Evolutionary conservation across 2,113 vertebrate species (phyloP).

Genomic region (Podilymbus podiceps): DNA sequence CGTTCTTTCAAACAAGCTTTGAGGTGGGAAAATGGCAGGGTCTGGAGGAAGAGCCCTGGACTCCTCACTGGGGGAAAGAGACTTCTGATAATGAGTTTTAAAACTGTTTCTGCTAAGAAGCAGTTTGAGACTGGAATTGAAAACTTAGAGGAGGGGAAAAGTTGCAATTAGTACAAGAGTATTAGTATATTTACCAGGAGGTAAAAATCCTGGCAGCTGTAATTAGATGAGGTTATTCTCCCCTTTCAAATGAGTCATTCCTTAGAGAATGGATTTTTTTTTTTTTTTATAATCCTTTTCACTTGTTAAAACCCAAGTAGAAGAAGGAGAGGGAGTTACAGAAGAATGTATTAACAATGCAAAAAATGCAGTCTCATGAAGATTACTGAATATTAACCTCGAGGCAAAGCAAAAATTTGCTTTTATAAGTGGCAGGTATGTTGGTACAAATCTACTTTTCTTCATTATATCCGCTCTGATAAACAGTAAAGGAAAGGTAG

Average conservation of each 20-base stretch:
- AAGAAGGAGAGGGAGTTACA: background rate
- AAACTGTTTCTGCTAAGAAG: background rate
- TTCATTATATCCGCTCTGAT: background rate
- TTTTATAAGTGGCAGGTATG: background rate
- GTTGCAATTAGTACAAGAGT: slow-evolving; percentile 10
- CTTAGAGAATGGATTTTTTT: background rate
- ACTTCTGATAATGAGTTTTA: background rate
- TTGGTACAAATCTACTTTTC: background rate
- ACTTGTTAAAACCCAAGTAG: background rate
- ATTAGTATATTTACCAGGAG: slow-evolving; percentile 23
- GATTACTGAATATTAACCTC: background rate
- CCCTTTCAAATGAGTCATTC: slow-evolving; percentile 31
- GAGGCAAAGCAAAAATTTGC: background rate
- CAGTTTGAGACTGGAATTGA: background rate
- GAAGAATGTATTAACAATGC: background rate
- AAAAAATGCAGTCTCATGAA: background rate
- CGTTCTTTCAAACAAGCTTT: background rate
- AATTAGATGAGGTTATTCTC: slow-evolving; percentile 25
- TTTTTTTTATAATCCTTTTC: background rate
- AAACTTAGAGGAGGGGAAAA: background rate
- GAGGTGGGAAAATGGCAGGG: background rate
- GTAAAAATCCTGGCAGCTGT: slow-evolving; percentile 27
- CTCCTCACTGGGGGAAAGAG: background rate
- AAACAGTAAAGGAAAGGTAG: background rate
- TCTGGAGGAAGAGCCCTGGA: background rate